phyloP scores from a whole-genome alignment of 2,888 invertebrate genomes.

The Drosophila nr. perissopoda region DNA sequence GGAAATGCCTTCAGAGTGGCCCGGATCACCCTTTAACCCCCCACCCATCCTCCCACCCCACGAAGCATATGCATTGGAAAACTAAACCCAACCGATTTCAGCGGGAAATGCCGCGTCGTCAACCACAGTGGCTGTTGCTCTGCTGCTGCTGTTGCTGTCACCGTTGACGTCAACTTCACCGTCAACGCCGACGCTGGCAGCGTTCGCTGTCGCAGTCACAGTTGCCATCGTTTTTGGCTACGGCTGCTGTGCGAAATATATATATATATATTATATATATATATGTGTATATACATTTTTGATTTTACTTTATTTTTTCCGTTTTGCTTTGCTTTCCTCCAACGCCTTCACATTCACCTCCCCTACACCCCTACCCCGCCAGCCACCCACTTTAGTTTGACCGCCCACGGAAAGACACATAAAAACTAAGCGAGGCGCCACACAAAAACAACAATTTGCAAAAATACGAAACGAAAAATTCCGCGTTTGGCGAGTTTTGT shows the following conservation, averaged over 20 bases:
- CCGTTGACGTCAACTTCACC: slow-evolving; percentile 28
- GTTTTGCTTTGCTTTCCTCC: slow-evolving; percentile 3
- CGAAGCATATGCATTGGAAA: slow-evolving; percentile 69
- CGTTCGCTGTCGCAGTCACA: slow-evolving; percentile 7
- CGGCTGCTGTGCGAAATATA: slow-evolving; percentile 13
- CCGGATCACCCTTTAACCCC: background rate
- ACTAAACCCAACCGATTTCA: slow-evolving; percentile 62
- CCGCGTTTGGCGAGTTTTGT: slow-evolving; percentile 25
- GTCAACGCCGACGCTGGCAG: slow-evolving; percentile 14
- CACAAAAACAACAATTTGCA: slow-evolving; percentile 35
- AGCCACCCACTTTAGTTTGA: background rate
- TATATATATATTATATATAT: background rate
- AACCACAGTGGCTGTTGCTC: slow-evolving; percentile 17
- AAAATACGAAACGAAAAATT: slow-evolving; percentile 33
- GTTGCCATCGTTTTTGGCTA: slow-evolving; percentile 12
- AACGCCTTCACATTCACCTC: background rate
- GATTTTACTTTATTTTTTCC: slow-evolving; percentile 1
- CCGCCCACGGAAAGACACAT: slow-evolving; percentile 20
- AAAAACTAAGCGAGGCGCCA: slow-evolving; percentile 15
- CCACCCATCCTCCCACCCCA: background rate
- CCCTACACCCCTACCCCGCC: too few relatives aligned
- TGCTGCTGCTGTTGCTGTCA: slow-evolving; percentile 4
- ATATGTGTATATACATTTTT: background rate
- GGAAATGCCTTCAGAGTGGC: slow-evolving; percentile 56
- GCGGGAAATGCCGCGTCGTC: slow-evolving; percentile 35